Percentiles rank a stretch among this genome's conserved stretches.
Conservation (phyloP, 2,113 vertebrate genomes). For the Lophius piscatorius region DNA sequence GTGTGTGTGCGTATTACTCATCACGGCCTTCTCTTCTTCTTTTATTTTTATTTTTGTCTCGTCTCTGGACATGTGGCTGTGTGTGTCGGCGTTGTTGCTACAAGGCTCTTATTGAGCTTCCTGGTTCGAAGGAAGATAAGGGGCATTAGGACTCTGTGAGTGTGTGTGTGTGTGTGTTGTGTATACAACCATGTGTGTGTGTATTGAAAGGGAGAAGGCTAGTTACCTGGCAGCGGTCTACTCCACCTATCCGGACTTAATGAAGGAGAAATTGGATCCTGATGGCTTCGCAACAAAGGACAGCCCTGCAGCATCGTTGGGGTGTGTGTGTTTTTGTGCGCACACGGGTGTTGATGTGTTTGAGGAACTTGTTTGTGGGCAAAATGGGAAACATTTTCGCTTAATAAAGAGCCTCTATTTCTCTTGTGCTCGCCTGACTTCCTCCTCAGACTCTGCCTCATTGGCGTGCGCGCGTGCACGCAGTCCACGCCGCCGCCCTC, state of each 20-base stretch:
- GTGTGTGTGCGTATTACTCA: neutral
- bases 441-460: constrained; percentile 31
- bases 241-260: constrained; percentile 43
- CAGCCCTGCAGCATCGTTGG: constrained; percentile 44
- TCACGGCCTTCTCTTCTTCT: too few relatives aligned
- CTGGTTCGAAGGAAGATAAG: constrained; percentile 57
- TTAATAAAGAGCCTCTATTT: too few relatives aligned
- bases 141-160: constrained; percentile 40
- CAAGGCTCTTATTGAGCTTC: constrained; percentile 62
- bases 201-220: too few relatives aligned
- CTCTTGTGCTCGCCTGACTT: constrained; percentile 37
- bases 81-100: constrained; percentile 47
- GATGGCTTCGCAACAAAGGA: constrained; percentile 62
- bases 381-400: constrained; percentile 55
- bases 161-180: constrained; percentile 23
- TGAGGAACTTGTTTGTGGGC: constrained; percentile 31
- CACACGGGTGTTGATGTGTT: too few relatives aligned
- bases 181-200: constrained; percentile 8
- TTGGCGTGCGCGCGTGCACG: neutral
- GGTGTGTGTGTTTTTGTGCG: constrained; percentile 1
- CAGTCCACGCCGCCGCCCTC: too few relatives aligned
- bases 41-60: neutral
- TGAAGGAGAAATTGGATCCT: constrained; percentile 66
- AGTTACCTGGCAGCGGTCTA: constrained; percentile 33
- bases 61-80: neutral